A percentile compares a stretch with the other conserved stretches of the same genome.
phyloP scores from a whole-genome alignment of 2,888 invertebrate species.

The Drosophila kuntzei region DNA sequence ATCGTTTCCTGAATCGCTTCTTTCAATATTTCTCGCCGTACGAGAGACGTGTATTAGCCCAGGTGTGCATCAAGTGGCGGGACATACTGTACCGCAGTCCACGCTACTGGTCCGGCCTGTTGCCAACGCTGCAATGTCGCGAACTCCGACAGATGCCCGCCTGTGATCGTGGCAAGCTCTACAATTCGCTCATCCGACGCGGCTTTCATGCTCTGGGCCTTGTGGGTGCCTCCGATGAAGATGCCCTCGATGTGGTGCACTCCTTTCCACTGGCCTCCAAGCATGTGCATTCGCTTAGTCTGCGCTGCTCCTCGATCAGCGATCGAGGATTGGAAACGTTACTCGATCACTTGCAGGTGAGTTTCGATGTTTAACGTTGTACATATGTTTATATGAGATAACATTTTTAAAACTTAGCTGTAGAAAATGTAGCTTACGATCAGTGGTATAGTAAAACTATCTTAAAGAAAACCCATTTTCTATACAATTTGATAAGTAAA shows the following conservation, averaged over 20 bases:
- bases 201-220: slow-evolving; percentile 94
- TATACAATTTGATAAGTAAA: too few relatives aligned
- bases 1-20: slow-evolving; percentile 93
- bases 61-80: slow-evolving; percentile 95
- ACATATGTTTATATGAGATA: too few relatives aligned
- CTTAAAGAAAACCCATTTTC: too few relatives aligned
- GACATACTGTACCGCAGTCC: slow-evolving; percentile 94
- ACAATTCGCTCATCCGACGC: slow-evolving; percentile 92
- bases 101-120: slow-evolving; percentile 94
- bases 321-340: slow-evolving; percentile 95
- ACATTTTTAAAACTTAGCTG: too few relatives aligned
- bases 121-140: slow-evolving; percentile 94
- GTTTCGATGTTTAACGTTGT: slow-evolving; percentile 37
- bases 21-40: slow-evolving; percentile 92
- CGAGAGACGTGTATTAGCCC: slow-evolving; percentile 92
- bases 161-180: slow-evolving; percentile 88
- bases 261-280: slow-evolving; percentile 93
- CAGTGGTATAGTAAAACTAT: too few relatives aligned
- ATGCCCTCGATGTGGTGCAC: slow-evolving; percentile 94
- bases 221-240: slow-evolving; percentile 95
- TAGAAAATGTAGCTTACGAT: too few relatives aligned
- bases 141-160: slow-evolving; percentile 89
- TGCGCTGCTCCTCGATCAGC: slow-evolving; percentile 95
- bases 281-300: slow-evolving; percentile 93
- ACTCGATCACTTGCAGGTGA: slow-evolving; percentile 94